Evolutionary conservation across 2,888 invertebrate species (phyloP).

Genomic region (Sthenelais limicola): DNA sequence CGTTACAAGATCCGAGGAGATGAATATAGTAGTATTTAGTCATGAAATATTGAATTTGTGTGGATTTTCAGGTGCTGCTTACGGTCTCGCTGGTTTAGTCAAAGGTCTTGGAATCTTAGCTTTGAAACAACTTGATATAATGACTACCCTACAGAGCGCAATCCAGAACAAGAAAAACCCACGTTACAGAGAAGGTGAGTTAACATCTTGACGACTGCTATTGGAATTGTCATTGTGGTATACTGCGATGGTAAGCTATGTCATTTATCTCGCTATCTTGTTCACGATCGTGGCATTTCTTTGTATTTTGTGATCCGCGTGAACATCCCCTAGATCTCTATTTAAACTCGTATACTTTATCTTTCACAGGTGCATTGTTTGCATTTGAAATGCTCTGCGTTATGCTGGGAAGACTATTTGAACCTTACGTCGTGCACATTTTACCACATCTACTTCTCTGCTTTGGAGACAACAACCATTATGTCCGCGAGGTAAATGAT

Average conservation of each 20-base stretch:
- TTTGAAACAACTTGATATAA: conserved; percentile 94
- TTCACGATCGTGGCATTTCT: too few species aligned
- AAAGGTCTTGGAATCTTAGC: conserved; percentile 97
- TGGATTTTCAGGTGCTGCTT: conserved; percentile 98
- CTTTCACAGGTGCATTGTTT: conserved; percentile 85
- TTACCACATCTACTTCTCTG: conserved; percentile 94
- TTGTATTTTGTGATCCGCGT: neutral
- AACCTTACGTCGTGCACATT: conserved; percentile 98
- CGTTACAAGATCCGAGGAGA: too few species aligned
- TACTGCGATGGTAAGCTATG: too few species aligned
- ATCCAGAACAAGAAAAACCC: conserved; percentile 98
- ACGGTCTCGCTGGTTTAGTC: conserved; percentile 94
- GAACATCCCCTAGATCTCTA: neutral
- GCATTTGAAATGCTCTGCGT: conserved; percentile 97
- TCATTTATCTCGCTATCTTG: too few species aligned
- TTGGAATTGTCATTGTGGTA: neutral
- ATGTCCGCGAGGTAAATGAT: conserved; percentile 82
- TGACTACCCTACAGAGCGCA: conserved; percentile 92
- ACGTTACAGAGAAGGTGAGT: conserved; percentile 87
- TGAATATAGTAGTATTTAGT: too few species aligned
- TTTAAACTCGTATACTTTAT: conserved; percentile 14
- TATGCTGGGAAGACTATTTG: conserved; percentile 95
- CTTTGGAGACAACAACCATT: conserved; percentile 94
- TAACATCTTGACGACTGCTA: neutral
- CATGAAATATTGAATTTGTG: too few species aligned